Conservation (phyloP, 2,797 vertebrate species). For the Myotis pilosus region DNA sequence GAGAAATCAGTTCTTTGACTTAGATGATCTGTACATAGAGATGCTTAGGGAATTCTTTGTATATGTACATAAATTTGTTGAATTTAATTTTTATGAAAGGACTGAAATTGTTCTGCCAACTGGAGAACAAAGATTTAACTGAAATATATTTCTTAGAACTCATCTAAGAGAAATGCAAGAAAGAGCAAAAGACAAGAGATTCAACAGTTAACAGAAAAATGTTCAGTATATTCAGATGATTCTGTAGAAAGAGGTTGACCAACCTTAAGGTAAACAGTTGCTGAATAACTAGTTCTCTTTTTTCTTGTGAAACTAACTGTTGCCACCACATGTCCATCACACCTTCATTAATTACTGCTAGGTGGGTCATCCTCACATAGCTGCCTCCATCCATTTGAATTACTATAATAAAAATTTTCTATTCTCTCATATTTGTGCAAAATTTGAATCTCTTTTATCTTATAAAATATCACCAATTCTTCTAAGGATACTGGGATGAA, state of each 20-base stretch:
- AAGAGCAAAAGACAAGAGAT: background rate
- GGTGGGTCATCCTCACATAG: too few species aligned
- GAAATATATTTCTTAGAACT: background rate
- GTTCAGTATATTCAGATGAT: background rate
- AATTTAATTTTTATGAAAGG: background rate
- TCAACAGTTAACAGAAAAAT: background rate
- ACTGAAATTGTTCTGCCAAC: background rate
- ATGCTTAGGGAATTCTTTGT: background rate
- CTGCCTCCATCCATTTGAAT: background rate
- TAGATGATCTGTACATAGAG: background rate
- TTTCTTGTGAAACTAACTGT: background rate
- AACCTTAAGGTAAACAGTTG: background rate
- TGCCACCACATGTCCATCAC: background rate
- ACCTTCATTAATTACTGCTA: background rate
- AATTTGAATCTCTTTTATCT: background rate
- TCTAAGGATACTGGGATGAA: background rate
- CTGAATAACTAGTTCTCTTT: background rate
- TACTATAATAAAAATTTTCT: background rate
- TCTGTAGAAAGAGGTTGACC: background rate
- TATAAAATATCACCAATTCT: background rate
- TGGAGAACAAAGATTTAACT: background rate
- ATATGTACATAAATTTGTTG: background rate
- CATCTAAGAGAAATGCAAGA: background rate
- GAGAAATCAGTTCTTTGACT: background rate
- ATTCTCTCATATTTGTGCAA: background rate